Percentiles rank a stretch among this genome's conserved stretches.
Evolutionary conservation across 1,140 invertebrate species (phyloP).

Genomic region (Nephila pilipes): DNA sequence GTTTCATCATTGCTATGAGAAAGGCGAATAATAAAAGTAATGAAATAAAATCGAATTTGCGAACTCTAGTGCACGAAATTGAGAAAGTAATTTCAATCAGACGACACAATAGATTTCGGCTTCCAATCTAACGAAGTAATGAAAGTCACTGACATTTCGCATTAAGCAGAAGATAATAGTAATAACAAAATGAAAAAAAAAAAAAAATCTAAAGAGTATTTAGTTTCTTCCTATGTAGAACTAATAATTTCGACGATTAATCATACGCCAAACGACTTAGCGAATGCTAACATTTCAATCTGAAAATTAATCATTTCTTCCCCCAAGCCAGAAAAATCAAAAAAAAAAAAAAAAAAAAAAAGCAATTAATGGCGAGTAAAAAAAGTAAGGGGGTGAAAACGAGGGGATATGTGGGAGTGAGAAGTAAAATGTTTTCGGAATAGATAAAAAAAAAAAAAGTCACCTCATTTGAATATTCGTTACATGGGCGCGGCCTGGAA

Average conservation of each 20-base stretch:
- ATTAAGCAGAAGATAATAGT: neutral
- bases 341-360: conserved; percentile 14
- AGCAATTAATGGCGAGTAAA: conserved; percentile 7
- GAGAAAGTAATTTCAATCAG: neutral
- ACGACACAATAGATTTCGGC: neutral
- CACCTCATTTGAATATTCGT: conserved; percentile 50
- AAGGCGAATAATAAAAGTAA: neutral
- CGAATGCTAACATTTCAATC: conserved; percentile 52
- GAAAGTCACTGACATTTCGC: neutral
- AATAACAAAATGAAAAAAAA: neutral
- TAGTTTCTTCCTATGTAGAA: neutral
- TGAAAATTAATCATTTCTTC: conserved; percentile 33
- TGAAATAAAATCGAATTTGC: neutral
- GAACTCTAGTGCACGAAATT: neutral
- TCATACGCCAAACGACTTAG: conserved; percentile 35
- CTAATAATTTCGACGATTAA: conserved; percentile 44
- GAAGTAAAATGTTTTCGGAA: neutral
- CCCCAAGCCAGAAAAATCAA: neutral
- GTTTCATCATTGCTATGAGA: too few species aligned
- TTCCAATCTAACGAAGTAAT: neutral
- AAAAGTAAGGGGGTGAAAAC: neutral
- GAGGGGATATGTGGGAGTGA: conserved; percentile 17
- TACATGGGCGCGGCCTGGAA: conserved; percentile 34
- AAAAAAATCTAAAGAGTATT: neutral
- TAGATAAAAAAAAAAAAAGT: conserved; percentile 39